phyloP scores from a whole-genome alignment of 1,140 invertebrate species.

The Hermatobates lingyangjiaoensis region DNA sequence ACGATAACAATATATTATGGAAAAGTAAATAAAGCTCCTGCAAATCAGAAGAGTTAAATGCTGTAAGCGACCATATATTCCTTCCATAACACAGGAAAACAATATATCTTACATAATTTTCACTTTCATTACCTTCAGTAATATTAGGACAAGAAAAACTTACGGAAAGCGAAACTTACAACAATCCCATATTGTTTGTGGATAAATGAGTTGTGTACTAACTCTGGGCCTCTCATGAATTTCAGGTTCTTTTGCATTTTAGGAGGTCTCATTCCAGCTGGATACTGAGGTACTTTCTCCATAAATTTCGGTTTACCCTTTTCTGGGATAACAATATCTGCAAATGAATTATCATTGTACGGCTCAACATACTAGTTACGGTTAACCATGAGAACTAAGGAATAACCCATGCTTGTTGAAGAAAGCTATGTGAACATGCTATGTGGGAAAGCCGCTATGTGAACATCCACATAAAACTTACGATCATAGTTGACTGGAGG shows the following conservation, averaged over 20 bases:
- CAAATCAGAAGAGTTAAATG: too few relatives aligned
- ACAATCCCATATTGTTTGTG: constrained; percentile 83
- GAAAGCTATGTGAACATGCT: not conserved
- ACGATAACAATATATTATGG: too few relatives aligned
- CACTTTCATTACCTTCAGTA: too few relatives aligned
- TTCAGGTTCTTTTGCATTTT: constrained; percentile 66
- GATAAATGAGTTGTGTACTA: constrained; percentile 59
- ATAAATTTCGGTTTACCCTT: constrained; percentile 41
- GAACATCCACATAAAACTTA: not conserved
- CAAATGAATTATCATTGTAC: constrained; percentile 5
- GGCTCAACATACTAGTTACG: not conserved
- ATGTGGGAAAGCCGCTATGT: not conserved
- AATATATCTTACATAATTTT: too few relatives aligned
- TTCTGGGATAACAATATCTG: constrained; percentile 40
- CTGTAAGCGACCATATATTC: too few relatives aligned
- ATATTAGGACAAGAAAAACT: too few relatives aligned
- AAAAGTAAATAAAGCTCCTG: too few relatives aligned
- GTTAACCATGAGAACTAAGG: not conserved
- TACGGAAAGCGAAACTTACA: constrained; percentile 33
- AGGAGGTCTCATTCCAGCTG: constrained; percentile 39
- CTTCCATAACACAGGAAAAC: too few relatives aligned
- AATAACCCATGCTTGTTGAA: not conserved
- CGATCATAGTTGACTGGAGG: constrained; percentile 4
- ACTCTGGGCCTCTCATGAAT: constrained; percentile 78
- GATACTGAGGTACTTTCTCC: constrained; percentile 51